These are phyloP conservation scores for Hemaris fuciformis DNA, from an alignment of 2,888 invertebrate species.

Conservation along the genomic window DNA sequence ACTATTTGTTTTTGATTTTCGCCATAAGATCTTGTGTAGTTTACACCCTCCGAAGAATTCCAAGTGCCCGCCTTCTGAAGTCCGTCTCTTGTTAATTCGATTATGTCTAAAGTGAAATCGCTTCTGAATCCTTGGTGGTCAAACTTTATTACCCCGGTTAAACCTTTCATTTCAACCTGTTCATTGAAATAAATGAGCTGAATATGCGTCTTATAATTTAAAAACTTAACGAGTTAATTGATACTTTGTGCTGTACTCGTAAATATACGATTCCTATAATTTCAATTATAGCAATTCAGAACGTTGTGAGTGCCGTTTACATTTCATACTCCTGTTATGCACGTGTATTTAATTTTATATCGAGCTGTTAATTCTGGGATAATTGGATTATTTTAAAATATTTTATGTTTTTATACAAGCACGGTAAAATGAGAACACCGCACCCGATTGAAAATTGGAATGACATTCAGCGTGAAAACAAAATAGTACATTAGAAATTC, in stretches of 20 bases:
- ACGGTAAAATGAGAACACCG: too few species aligned
- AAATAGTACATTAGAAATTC: not conserved
- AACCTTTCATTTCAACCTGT: conserved; percentile 95
- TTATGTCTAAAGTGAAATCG: conserved; percentile 94
- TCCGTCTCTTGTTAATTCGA: conserved; percentile 92
- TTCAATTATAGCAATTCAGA: too few species aligned
- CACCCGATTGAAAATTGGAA: not conserved
- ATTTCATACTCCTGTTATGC: too few species aligned
- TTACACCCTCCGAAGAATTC: conserved; percentile 94
- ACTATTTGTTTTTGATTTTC: conserved; percentile 94
- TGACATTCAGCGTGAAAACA: not conserved
- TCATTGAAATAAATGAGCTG: conserved; percentile 44
- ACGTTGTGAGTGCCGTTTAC: too few species aligned
- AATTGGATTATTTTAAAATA: too few species aligned
- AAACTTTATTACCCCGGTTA: conserved; percentile 96
- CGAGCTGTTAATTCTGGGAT: too few species aligned
- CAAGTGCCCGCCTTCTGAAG: conserved; percentile 92
- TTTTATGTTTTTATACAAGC: too few species aligned
- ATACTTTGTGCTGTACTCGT: not conserved
- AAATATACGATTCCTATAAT: too few species aligned
- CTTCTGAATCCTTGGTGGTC: conserved; percentile 96
- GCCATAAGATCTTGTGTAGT: conserved; percentile 92
- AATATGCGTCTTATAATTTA: conserved; percentile 14
- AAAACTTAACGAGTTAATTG: not conserved
- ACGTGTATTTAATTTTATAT: too few species aligned